phyloP scores from a whole-genome alignment of 2,113 vertebrate genomes.

The Hyla sarda region DNA sequence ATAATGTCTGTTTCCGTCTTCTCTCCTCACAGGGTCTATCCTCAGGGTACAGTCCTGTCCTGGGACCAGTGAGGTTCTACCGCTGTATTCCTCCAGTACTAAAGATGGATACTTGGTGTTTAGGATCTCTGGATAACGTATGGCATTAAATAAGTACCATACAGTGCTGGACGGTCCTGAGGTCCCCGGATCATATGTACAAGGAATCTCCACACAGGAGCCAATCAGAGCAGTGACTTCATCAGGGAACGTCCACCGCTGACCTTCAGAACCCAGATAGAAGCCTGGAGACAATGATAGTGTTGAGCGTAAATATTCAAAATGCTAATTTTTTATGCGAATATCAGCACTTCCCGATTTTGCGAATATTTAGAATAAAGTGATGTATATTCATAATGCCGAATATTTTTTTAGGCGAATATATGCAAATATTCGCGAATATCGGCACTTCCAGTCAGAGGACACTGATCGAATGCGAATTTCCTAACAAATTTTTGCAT shows the following conservation, averaged over 20 bases:
- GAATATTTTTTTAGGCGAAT: too few species aligned
- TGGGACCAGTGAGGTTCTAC: neutral
- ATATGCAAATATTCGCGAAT: too few species aligned
- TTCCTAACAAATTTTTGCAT: too few species aligned
- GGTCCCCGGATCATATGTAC: neutral
- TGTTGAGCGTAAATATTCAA: too few species aligned
- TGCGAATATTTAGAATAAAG: too few species aligned
- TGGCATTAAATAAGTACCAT: neutral
- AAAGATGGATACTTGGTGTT: neutral
- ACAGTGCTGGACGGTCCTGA: neutral
- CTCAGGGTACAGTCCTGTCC: too few species aligned
- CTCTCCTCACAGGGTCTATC: slow-evolving; percentile 11
- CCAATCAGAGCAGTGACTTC: slow-evolving; percentile 1
- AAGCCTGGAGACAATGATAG: slow-evolving; percentile 33
- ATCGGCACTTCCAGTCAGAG: too few species aligned
- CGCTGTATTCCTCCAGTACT: neutral
- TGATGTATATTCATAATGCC: too few species aligned
- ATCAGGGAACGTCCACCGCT: neutral
- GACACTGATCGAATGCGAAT: too few species aligned
- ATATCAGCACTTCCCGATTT: too few species aligned
- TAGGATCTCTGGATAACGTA: neutral
- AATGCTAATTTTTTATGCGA: too few species aligned
- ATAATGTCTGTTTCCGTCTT: neutral
- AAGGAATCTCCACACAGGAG: slow-evolving; percentile 46
- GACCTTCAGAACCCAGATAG: neutral